Percentiles rank a stretch among this genome's conserved stretches.
These are phyloP conservation scores for Scolopax mira DNA, from an alignment of 2,113 vertebrate species.

Conservation along the genomic window DNA sequence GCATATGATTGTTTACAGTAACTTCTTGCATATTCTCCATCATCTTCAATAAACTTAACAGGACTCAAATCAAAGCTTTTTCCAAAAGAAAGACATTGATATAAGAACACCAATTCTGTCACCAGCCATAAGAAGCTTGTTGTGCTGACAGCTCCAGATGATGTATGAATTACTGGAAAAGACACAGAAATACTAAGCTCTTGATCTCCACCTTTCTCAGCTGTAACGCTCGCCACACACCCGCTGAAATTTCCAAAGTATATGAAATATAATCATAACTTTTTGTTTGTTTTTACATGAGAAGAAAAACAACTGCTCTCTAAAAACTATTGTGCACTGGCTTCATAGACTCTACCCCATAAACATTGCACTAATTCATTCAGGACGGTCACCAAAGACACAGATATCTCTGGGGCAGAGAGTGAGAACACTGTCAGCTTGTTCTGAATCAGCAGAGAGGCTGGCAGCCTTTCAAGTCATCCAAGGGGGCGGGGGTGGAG, in stretches of 20 bases:
- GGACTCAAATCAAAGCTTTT: neutral
- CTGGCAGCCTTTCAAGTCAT: conserved; percentile 34
- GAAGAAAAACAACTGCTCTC: neutral
- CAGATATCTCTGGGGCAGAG: conserved; percentile 25
- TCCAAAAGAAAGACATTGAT: neutral
- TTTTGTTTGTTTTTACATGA: neutral
- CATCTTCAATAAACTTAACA: neutral
- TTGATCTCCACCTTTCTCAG: neutral
- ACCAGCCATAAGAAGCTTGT: neutral
- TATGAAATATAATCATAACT: too few species aligned
- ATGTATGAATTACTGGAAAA: neutral
- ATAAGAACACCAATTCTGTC: neutral
- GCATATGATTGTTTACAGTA: neutral
- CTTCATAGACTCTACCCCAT: neutral
- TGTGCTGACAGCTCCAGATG: neutral
- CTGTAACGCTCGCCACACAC: rapidly evolving
- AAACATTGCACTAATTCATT: conserved; percentile 31
- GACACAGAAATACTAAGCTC: neutral
- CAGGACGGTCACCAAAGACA: conserved; percentile 5
- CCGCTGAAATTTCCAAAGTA: neutral
- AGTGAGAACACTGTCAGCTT: conserved; percentile 55
- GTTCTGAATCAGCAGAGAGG: conserved; percentile 43
- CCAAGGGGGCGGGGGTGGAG: too few species aligned
- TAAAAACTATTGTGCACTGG: neutral
- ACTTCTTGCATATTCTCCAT: neutral